phyloP scores from a whole-genome alignment of 1,140 invertebrate species.

The Laupala kohalensis region DNA sequence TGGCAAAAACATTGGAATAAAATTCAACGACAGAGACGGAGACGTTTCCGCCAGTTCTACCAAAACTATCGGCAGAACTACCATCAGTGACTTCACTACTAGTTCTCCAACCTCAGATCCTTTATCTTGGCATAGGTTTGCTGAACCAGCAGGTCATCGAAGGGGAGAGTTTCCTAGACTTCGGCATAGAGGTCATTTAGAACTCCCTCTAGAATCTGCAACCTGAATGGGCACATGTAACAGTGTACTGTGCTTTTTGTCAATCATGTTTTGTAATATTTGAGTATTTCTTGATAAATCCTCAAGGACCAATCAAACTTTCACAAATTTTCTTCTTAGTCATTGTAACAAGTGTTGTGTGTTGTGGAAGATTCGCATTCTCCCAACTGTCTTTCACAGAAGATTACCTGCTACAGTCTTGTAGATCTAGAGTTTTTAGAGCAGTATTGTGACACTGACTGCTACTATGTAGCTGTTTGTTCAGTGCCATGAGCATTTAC shows the following conservation, averaged over 20 bases:
- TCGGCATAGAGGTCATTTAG: not conserved
- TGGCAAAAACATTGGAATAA: constrained; percentile 10
- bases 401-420: not conserved
- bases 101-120: not conserved
- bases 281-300: not conserved
- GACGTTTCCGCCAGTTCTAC: constrained; percentile 7
- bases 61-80: not conserved
- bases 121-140: not conserved
- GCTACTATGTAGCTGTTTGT: not conserved
- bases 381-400: not conserved
- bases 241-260: not conserved
- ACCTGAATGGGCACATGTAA: not conserved
- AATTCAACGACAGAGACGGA: not conserved
- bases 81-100: not conserved
- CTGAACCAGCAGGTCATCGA: not conserved
- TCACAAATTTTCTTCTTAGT: not conserved
- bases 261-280: not conserved
- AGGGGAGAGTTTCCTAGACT: not conserved
- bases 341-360: not conserved
- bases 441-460: not conserved
- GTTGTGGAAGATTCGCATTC: not conserved
- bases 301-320: not conserved
- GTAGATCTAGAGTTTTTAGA: not conserved
- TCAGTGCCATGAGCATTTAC: not conserved
- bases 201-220: not conserved